phyloP scores from a whole-genome alignment of 1,140 invertebrate species.

The Lasioglossum baleicum region DNA sequence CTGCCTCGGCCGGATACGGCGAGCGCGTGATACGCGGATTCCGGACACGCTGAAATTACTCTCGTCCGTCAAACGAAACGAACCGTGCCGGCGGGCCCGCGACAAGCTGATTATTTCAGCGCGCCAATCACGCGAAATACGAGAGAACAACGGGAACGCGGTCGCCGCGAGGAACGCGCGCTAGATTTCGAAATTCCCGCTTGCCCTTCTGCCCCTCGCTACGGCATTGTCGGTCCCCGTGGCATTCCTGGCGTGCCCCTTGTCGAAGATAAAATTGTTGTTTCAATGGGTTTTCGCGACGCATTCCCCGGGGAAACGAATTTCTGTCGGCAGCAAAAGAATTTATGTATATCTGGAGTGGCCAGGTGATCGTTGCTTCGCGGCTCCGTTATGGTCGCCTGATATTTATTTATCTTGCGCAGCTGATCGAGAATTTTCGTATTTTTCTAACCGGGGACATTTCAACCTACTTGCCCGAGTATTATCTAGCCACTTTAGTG shows the following conservation, averaged over 20 bases:
- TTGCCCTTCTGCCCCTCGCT: constrained; percentile 19
- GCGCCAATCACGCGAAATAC: constrained; percentile 57
- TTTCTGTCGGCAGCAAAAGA: not conserved
- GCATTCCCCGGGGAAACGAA: constrained; percentile 8
- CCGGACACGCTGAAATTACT: constrained; percentile 57
- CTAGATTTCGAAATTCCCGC: constrained; percentile 49
- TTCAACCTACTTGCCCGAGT: too few species aligned
- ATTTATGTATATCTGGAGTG: constrained; percentile 3
- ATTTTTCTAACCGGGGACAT: too few species aligned
- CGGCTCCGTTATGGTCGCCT: not conserved
- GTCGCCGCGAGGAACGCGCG: constrained; percentile 20
- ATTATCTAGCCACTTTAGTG: too few species aligned
- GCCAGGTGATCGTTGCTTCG: not conserved
- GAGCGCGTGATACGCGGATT: constrained; percentile 57
- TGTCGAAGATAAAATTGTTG: constrained; percentile 25
- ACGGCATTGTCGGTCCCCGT: constrained; percentile 3
- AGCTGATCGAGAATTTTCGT: too few species aligned
- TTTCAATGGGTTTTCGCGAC: constrained; percentile 31
- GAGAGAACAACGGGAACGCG: constrained; percentile 20
- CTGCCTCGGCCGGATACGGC: constrained; percentile 37
- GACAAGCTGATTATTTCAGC: constrained; percentile 56
- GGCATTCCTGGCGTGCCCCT: constrained; percentile 32
- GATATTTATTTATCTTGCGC: not conserved
- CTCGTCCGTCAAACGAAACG: constrained; percentile 56
- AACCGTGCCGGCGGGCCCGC: constrained; percentile 56